Evolutionary conservation across 2,888 invertebrate genomes (phyloP).

Genomic region (Meiosimyza platycephala): DNA sequence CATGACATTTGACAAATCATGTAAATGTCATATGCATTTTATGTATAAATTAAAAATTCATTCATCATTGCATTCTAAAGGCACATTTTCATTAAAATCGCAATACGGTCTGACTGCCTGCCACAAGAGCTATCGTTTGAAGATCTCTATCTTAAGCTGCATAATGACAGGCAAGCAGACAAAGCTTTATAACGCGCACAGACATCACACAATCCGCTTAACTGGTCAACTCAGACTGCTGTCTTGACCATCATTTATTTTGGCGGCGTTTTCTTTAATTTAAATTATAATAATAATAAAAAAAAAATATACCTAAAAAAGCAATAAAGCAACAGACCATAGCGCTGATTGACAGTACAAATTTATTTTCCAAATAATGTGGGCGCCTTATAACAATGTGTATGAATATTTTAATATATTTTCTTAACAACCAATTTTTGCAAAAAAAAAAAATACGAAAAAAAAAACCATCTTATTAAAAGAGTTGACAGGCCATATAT

Average conservation of each 20-base stretch:
- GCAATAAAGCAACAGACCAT: background rate
- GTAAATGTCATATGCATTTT: background rate
- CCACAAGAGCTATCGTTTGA: background rate
- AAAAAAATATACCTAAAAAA: background rate
- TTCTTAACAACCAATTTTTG: background rate
- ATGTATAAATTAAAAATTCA: constrained; percentile 10
- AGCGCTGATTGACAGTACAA: constrained; percentile 18
- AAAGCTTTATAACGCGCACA: background rate
- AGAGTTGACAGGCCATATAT: constrained; percentile 20
- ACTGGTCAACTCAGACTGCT: background rate
- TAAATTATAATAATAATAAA: background rate
- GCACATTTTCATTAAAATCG: too few species aligned
- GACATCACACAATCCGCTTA: constrained; percentile 8
- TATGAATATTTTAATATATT: background rate
- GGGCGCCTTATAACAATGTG: background rate
- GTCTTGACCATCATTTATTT: constrained; percentile 24
- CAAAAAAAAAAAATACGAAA: background rate
- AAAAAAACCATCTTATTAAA: constrained; percentile 13
- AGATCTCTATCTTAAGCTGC: constrained; percentile 24
- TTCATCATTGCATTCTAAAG: background rate
- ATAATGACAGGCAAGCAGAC: constrained; percentile 7
- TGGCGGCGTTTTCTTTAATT: constrained; percentile 16
- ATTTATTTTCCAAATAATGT: constrained; percentile 3
- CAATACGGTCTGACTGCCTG: too few species aligned
- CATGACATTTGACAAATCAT: constrained; percentile 2